phyloP scores from a whole-genome alignment of 2,797 vertebrate species.

The Hypotaenidia okinawae region DNA sequence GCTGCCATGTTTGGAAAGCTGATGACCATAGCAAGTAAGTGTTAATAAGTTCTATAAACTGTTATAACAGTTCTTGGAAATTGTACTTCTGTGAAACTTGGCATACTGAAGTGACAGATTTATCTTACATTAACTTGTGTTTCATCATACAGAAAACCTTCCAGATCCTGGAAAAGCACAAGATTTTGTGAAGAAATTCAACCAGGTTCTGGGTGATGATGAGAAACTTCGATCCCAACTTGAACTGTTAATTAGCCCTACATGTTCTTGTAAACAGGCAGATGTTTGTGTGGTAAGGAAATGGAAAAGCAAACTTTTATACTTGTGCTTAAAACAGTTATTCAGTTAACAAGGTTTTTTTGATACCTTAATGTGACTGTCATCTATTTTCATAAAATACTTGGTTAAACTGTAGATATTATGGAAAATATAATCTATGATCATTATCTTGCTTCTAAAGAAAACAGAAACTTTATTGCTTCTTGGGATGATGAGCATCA shows the following conservation, averaged over 20 bases:
- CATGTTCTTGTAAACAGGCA: constrained; percentile 98
- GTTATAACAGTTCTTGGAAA: neutral
- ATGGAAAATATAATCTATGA: neutral
- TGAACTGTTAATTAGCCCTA: constrained; percentile 94
- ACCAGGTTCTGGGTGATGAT: constrained; percentile 96
- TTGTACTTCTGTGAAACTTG: neutral
- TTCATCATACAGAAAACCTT: constrained; percentile 88
- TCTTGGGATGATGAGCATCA: neutral
- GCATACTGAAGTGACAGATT: neutral
- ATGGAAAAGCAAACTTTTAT: neutral
- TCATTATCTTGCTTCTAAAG: neutral
- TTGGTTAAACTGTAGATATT: neutral
- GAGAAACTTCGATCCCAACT: constrained; percentile 94
- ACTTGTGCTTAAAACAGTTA: neutral
- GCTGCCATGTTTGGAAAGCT: constrained; percentile 96
- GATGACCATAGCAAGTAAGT: constrained; percentile 98
- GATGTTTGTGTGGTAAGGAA: constrained; percentile 96
- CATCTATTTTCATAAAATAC: neutral
- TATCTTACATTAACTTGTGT: constrained; percentile 28
- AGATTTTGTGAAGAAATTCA: constrained; percentile 99
- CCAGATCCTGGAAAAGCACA: constrained; percentile 98
- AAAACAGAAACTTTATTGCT: neutral
- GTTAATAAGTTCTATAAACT: neutral
- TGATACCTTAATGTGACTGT: neutral
- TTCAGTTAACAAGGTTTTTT: neutral